Base-by-base conservation (phyloP, 2,797 vertebrate species). In the Hypotaenidia okinawae region DNA sequence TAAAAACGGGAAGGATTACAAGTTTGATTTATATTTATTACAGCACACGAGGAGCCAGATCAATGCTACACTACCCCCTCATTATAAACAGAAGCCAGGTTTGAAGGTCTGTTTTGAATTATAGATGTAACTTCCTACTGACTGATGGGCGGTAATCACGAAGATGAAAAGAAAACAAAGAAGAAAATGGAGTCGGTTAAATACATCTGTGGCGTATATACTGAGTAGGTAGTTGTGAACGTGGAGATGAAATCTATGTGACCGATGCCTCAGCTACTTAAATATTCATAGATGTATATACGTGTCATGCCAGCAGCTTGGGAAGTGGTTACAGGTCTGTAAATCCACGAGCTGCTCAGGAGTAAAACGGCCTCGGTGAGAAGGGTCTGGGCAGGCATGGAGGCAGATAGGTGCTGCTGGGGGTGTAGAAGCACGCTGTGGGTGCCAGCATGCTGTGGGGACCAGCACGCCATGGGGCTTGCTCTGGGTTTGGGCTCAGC, bases 121-220 rank as follows among this genome's bases (percentile, higher is more conserved):
- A 95, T 90, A 62, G 77, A 89, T 97, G 89, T 76, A 72, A 45
- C 91, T 87, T 84, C 69, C 84, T 95, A 21, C 69, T 89, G 62
- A 89, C 82, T 41, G 91, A 70, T 83, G 22, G 80, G 82, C 75
- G 70, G 30, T 90, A 66, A 91, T 96, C 25, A 14, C 10, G 28
- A 41, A 84, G n/a, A 68, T 84, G 81, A 43, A 54, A 88, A 74
- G 58, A 52, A 87, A 89, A 35, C 69, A 63, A 88, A 68, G 37
- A 54, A 49, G 75, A 11, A 77, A 67, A 28, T 52, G 27, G 62
- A 61, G 77, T 70, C 1, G 0, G 39, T 37, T 89, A 94, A 62
- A 86, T 74, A 79, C 86, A 55, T 86, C 23, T 6, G 45, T 64
- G 87, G 41, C 12, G 27, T 18, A 66, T 61, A 8, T 47, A 80